Percentiles rank a stretch among this genome's conserved stretches.
Conservation (phyloP, 2,797 vertebrate species). For the Acomys russatus region DNA sequence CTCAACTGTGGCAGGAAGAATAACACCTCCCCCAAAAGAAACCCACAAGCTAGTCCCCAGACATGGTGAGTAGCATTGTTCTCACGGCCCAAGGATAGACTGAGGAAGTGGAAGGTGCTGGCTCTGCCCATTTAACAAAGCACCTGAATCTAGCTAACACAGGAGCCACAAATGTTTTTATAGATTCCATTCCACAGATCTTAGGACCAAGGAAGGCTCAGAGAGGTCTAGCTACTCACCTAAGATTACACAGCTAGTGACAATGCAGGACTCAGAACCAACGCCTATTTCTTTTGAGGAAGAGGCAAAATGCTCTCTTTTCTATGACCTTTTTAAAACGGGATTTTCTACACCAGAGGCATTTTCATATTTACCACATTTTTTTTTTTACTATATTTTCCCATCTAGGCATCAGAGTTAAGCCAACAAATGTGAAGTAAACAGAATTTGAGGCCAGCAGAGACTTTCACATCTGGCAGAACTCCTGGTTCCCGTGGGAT, state of each 20-base stretch:
- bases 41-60: background rate
- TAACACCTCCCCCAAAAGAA: too few species aligned
- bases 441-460: background rate
- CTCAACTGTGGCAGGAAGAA: background rate
- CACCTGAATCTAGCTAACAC: background rate
- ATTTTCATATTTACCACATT: background rate
- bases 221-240: background rate
- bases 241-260: too few species aligned
- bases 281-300: background rate
- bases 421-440: background rate
- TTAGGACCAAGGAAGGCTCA: background rate
- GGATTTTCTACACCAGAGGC: background rate
- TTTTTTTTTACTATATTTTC: background rate
- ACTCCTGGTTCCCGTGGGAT: background rate
- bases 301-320: background rate
- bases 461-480: background rate
- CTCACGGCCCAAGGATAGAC: background rate
- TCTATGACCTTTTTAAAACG: accelerated
- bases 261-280: background rate
- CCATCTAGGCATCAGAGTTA: background rate
- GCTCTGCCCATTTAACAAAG: background rate
- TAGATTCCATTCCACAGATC: background rate
- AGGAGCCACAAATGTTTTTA: background rate
- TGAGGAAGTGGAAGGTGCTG: background rate
- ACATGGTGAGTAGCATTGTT: background rate